Evolutionary conservation across 2,888 invertebrate species (phyloP), one percentile per base, ranked within the genome.

Genomic region (Andricus quercusramuli): DNA sequence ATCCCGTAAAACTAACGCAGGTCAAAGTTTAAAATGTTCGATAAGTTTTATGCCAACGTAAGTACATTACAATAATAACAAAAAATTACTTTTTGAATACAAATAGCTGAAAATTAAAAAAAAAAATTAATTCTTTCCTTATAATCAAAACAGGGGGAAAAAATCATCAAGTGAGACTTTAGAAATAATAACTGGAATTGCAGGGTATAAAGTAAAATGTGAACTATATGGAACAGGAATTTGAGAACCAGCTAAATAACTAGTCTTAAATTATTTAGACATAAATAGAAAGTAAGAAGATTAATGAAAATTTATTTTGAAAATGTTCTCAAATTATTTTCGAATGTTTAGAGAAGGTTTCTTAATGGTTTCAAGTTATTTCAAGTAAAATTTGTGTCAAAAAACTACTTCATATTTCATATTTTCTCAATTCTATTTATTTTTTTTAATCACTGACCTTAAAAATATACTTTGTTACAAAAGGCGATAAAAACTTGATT

Each of bases 1-100:
- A 68, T 41, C 68, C 25, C 17, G 47, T 1, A 68, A 47, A 41
- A 47, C 17, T 20, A 47, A 47, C 25, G 25, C 9, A 13, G 47
- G 68, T 25, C 25, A 47, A 15, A 68, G 22, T 17, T 17, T 68
- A 4, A 47, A 47, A 20, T 47, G 47, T 11, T 47, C 68, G 17
- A 25, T 68, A 29, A 47, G 41, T 47, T 68, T 68, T 47, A 25
- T 41, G 25, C 68, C 68, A 8, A 44, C 44, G 68, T 68, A 44
- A 68, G 68, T 68, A 1, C 0, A 9, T 56, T 3, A 56, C n/a
- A n/a, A 56, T 9, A 56, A 56, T 56, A 56, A 56, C 56, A 9
- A 56, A 8, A 20, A 56, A 6, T 9, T 2, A 56, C n/a, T n/a
- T n/a, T n/a, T 56, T 56, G 3, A 8, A 56, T 56, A 56, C 3